These are phyloP conservation scores for Lepidonotus clava DNA, from an alignment of 2,888 invertebrate genomes.

Conservation along the genomic window DNA sequence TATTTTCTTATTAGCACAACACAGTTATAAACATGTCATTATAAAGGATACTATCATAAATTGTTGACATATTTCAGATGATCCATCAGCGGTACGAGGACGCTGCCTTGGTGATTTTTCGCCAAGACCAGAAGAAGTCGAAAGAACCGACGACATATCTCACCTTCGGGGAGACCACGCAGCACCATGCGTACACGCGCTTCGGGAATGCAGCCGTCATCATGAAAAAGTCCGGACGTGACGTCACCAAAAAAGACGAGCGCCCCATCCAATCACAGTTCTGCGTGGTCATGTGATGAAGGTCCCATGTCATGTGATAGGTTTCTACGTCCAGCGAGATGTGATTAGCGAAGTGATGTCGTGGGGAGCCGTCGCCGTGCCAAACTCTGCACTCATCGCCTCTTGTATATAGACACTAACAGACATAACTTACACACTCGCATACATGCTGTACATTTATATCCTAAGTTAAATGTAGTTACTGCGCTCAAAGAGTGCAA, in stretches of 20 bases:
- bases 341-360: background rate
- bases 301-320: background rate
- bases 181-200: slow-evolving; percentile 63
- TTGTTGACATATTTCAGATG: no score
- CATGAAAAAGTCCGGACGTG: slow-evolving; percentile 63
- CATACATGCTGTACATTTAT: no score
- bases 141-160: slow-evolving; percentile 53
- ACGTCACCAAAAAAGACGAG: slow-evolving; percentile 60
- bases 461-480: no score
- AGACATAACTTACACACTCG: no score
- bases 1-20: no score
- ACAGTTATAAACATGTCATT: no score
- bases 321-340: slow-evolving; percentile 3
- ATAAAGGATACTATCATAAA: no score
- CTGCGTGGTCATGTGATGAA: slow-evolving; percentile 62
- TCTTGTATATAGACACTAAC: no score
- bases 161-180: slow-evolving; percentile 56
- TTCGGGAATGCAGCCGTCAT: slow-evolving; percentile 71
- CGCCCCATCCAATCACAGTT: slow-evolving; percentile 61
- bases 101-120: slow-evolving; percentile 75
- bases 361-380: no score
- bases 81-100: slow-evolving; percentile 78
- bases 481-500: no score
- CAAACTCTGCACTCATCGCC: no score
- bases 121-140: slow-evolving; percentile 64